These are phyloP conservation scores for Chrosomus eos DNA, from an alignment of 2,797 vertebrate species.

Conservation along the genomic window DNA sequence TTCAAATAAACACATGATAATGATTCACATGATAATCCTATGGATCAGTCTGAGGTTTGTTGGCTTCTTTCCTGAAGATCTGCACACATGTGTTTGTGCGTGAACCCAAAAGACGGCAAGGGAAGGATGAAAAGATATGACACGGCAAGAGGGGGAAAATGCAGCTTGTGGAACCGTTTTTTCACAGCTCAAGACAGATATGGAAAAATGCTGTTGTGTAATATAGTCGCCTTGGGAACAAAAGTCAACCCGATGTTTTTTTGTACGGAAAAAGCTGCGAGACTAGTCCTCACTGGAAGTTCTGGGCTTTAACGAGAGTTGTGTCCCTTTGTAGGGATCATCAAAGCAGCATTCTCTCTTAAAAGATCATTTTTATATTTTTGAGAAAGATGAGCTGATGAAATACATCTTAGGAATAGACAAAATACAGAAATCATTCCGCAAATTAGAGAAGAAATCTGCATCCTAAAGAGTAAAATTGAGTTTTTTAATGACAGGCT, in stretches of 20 bases:
- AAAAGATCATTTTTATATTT: slow-evolving; percentile 30
- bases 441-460: slow-evolving; percentile 67
- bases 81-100: slow-evolving; percentile 11
- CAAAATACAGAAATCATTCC: slow-evolving; percentile 41
- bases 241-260: slow-evolving; percentile 58
- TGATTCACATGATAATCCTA: background rate
- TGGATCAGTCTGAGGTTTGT: background rate
- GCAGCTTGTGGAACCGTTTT: slow-evolving; percentile 47
- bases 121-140: slow-evolving; percentile 34
- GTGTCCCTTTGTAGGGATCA: slow-evolving; percentile 50
- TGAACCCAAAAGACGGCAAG: slow-evolving; percentile 7
- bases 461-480: slow-evolving; percentile 34
- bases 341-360: slow-evolving; percentile 8
- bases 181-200: slow-evolving; percentile 55
- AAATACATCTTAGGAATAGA: slow-evolving; percentile 1
- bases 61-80: background rate
- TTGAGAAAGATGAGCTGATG: slow-evolving; percentile 26
- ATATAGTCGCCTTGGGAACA: slow-evolving; percentile 73
- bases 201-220: slow-evolving; percentile 79
- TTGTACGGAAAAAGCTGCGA: slow-evolving; percentile 72
- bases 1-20: background rate
- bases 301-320: slow-evolving; percentile 50
- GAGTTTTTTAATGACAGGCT: background rate
- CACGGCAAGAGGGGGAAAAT: slow-evolving; percentile 32
- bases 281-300: slow-evolving; percentile 43